A percentile compares a stretch with the other conserved stretches of the same genome.
phyloP scores from a whole-genome alignment of 1,140 invertebrate genomes.

The Melitaea cinxia region DNA sequence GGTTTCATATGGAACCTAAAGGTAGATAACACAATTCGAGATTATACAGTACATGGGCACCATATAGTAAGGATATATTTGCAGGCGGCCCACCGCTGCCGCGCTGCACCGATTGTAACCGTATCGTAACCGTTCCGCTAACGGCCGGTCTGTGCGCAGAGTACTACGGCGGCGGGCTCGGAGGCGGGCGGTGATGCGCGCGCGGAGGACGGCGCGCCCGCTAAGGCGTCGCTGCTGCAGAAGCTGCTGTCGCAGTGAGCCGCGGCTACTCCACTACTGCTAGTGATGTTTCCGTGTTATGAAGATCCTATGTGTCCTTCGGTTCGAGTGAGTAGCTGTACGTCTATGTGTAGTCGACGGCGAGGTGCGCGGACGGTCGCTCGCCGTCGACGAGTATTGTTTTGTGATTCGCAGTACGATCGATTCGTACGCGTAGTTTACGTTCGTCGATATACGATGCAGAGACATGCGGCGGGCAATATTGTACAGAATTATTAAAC shows the following conservation, averaged over 20 bases:
- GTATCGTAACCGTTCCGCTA: too few species aligned
- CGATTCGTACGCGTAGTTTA: constrained; percentile 61
- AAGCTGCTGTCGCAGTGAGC: constrained; percentile 89
- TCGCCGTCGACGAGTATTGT: constrained; percentile 63
- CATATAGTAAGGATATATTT: too few species aligned
- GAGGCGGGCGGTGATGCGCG: constrained; percentile 57
- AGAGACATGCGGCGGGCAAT: constrained; percentile 74
- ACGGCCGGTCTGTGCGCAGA: constrained; percentile 73
- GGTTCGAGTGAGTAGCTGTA: constrained; percentile 59
- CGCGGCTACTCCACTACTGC: constrained; percentile 60
- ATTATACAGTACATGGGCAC: too few species aligned
- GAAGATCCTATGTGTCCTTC: constrained; percentile 50
- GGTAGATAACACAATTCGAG: too few species aligned
- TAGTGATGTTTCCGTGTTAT: constrained; percentile 70
- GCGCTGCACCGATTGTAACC: too few species aligned
- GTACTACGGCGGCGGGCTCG: constrained; percentile 87
- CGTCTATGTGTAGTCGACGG: constrained; percentile 59
- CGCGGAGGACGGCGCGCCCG: constrained; percentile 50
- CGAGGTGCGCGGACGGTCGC: constrained; percentile 45
- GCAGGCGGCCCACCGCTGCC: too few species aligned
- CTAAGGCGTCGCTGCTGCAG: constrained; percentile 88
- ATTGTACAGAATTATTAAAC: constrained; percentile 74
- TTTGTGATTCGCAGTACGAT: constrained; percentile 56
- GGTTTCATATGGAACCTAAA: too few species aligned
- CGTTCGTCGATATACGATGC: constrained; percentile 63